Conservation (phyloP, 2,113 vertebrate species). For the Oryzias celebensis region DNA sequence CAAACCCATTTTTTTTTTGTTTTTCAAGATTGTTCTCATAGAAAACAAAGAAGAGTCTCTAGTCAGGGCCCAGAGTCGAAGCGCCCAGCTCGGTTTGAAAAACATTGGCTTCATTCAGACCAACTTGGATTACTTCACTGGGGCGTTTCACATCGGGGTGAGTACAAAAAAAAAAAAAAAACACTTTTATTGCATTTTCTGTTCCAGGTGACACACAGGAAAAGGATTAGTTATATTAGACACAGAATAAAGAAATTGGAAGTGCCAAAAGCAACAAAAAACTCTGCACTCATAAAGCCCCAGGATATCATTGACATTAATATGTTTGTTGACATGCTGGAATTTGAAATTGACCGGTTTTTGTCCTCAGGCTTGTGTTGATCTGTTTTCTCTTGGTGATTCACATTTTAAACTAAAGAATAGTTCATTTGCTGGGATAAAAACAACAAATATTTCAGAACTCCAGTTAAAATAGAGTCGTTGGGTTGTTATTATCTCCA, state of each 20-base stretch:
- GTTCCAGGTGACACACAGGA: too few relatives aligned
- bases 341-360: not conserved
- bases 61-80: constrained; percentile 85
- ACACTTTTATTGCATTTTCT: not conserved
- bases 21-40: constrained; percentile 86
- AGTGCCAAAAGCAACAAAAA: not conserved
- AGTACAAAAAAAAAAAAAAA: constrained; percentile 57
- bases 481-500: too few relatives aligned
- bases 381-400: not conserved
- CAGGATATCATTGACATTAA: not conserved
- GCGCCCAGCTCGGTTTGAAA: constrained; percentile 82
- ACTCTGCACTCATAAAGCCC: not conserved
- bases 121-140: constrained; percentile 94
- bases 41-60: constrained; percentile 98
- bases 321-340: not conserved
- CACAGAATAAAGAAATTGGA: not conserved
- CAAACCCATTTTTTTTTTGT: constrained; percentile 9
- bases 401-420: not conserved
- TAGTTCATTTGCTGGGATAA: too few relatives aligned
- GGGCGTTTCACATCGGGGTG: constrained; percentile 92
- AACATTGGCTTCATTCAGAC: constrained; percentile 95
- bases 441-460: too few relatives aligned
- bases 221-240: too few relatives aligned
- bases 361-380: not conserved
- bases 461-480: too few relatives aligned